Evolutionary conservation across 2,888 invertebrate species (phyloP), one percentile per base, ranked within the genome.

Genomic region (Neoaliturus tenellus): DNA sequence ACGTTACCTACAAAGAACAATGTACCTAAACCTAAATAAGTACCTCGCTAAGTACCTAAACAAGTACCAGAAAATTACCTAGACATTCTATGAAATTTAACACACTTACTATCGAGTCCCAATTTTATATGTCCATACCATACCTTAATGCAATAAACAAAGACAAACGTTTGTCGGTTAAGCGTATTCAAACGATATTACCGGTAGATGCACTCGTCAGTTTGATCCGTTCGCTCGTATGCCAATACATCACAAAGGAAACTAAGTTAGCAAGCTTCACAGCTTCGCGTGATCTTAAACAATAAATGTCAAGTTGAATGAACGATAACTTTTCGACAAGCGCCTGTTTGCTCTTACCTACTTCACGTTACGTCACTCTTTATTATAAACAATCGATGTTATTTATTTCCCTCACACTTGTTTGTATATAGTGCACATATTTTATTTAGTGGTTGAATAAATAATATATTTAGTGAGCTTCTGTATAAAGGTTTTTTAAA

Each of bases 241-340:
- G 44, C 6, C 44, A 44, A 44, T 44, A 6, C 44, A 44, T 14
- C 44, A 44, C 44, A 44, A 44, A 44, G 17, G 44, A 17, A 44
- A 62, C 17, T 14, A 28, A 28, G 62, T 25, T 62, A 28, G 62
- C 17, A 62, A 28, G 62, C 62, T 62, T 4, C 14, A 5, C 28
- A 62, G 62, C 62, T 55, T 62, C 31, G 62, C 62, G 62, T 62
- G 62, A 25, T 62, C 28, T 62, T 62, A 62, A 62, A 62, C 25
- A 62, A 62, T 62, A 62, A 62, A 62, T 62, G 62, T 62, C 62
- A 62, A 62, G 62, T 28, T 62, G 62, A 31, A 28, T 62, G 62
- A 62, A 28, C 62, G 62, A 62, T 62, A 62, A 62, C 28, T 62
- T 62, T 62, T 62, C 62, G 62, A 62, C 62, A 62, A 62, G 62